Percentiles rank a stretch among this genome's conserved stretches.
phyloP scores from a whole-genome alignment of 2,797 vertebrate species.

The Falco rusticolus region DNA sequence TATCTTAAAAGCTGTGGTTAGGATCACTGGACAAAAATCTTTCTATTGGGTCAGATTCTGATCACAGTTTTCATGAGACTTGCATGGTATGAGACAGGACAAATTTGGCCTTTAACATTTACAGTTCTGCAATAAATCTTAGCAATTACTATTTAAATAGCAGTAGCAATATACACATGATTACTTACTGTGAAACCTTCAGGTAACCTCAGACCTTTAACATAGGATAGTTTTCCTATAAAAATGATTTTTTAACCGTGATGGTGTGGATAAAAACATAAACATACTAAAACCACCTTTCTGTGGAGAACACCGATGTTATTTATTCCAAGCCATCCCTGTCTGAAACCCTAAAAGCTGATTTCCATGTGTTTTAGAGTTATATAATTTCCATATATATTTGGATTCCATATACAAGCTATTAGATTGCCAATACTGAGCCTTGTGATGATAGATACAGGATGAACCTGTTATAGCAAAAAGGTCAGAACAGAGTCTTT shows the following conservation, averaged over 20 bases:
- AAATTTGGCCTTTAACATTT: neutral
- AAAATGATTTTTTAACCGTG: neutral
- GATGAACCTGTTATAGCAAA: neutral
- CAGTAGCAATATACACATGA: neutral
- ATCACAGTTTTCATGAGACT: neutral
- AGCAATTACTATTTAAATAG: conserved; percentile 5
- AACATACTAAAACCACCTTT: neutral
- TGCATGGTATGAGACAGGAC: neutral
- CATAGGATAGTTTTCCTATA: neutral
- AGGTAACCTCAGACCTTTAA: neutral
- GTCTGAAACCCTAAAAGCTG: neutral
- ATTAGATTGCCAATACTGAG: neutral
- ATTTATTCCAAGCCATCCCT: neutral
- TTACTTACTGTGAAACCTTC: neutral
- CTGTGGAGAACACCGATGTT: neutral
- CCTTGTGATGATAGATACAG: neutral
- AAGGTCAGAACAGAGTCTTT: neutral
- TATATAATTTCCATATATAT: neutral
- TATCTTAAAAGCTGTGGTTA: conserved; percentile 33
- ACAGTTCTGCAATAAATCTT: neutral
- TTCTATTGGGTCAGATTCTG: neutral
- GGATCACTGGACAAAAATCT: neutral
- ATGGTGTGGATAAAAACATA: neutral
- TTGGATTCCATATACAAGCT: neutral
- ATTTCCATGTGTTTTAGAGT: neutral